Base-by-base conservation (phyloP, 2,888 invertebrate species). In the Drosophila pseudotalamancana region DNA sequence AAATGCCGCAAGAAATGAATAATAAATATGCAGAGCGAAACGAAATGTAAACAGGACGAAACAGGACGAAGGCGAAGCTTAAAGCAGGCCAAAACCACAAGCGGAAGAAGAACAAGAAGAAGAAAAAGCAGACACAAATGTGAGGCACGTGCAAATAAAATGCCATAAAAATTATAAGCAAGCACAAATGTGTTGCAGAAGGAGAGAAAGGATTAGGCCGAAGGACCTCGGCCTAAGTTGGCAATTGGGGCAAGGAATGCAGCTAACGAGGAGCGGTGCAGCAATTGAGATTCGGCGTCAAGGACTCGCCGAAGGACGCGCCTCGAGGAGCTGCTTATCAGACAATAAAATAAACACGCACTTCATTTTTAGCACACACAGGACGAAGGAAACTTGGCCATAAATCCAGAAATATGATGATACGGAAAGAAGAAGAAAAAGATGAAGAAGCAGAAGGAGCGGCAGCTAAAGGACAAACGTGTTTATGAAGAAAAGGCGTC, bases 331-430 rank as follows among this genome's bases (percentile, higher is more conserved):
- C 83, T 81, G 80, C 78, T 87, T 80, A 82, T 84, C 84, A 76
- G 82, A 64, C 88, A 86, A 84, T 87, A 87, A 86, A 86, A 82
- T 86, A 86, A 88, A 86, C 88, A 86, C 84, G 72, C 88, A 75
- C 76, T 87, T 77, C 70, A 66, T 40, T 37, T 42, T 64, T 59
- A 57, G 50, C 62, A 64, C 63, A 50, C 50, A 42, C 49, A 40
- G 2, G 25, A 18, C 29, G 11, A 40, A 55, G 19, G 39, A 45
- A 61, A 74, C 65, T 53, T 55, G 60, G 65, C 74, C 55, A 72
- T 72, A 72, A 72, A 72, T 51, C 46, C 40, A 60, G 61, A 70
- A 74, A 66, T 66, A 72, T 73, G 76, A 70, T 51, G 60, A 72
- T 35, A 57, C 37, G 43, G 48, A 40, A 61, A 55, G 37, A 48